Conservation (phyloP, 2,888 invertebrate genomes). For the Lithophane socia region DNA sequence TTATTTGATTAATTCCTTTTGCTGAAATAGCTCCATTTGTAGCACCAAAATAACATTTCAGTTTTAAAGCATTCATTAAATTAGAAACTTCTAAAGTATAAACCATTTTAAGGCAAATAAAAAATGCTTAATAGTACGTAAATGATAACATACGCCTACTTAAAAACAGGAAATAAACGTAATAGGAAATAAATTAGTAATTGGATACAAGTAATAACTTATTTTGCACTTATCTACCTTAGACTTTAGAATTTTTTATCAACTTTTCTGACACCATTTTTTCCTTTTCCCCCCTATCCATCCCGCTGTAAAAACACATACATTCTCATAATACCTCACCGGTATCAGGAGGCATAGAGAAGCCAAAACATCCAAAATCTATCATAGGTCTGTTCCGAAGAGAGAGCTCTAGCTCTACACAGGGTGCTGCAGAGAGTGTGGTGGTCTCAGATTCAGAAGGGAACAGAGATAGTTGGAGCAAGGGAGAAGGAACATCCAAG, state of each 20-base stretch:
- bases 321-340: conserved; percentile 70
- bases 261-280: conserved; percentile 77
- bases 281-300: conserved; percentile 77
- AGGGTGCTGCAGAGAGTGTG: conserved; percentile 88
- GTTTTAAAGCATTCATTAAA: conserved; percentile 1
- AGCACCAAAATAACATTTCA: conserved; percentile 32
- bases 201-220: neutral
- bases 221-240: conserved; percentile 54
- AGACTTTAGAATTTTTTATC: conserved; percentile 63
- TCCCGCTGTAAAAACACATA: conserved; percentile 69
- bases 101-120: conserved; percentile 14
- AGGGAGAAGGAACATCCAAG: conserved; percentile 82
- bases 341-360: conserved; percentile 94
- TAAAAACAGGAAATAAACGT: conserved; percentile 13
- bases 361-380: conserved; percentile 95
- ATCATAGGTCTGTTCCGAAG: conserved; percentile 97
- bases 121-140: conserved; percentile 4
- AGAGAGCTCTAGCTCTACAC: conserved; percentile 94
- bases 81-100: conserved; percentile 1
- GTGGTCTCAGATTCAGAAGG: conserved; percentile 91
- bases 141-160: neutral
- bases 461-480: conserved; percentile 83
- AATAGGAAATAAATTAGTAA: neutral
- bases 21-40: conserved; percentile 12
- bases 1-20: neutral